Evolutionary conservation across 2,888 invertebrate genomes (phyloP).

Genomic region (Polyommatus icarus): DNA sequence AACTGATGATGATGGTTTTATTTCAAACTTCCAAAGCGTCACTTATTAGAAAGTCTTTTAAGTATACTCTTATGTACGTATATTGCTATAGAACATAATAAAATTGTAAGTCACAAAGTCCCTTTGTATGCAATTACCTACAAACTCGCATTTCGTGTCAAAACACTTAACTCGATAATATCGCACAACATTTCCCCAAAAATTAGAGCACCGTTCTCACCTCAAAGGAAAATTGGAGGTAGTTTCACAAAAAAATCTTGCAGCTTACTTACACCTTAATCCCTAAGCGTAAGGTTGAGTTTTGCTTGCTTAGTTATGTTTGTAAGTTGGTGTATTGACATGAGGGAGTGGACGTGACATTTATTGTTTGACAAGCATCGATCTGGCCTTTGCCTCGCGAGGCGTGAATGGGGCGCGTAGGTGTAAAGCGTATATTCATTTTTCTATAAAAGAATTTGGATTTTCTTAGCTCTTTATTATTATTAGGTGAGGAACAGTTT

Average conservation of each 20-base stretch:
- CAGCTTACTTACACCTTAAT: slow-evolving; percentile 45
- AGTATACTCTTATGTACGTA: too few species aligned
- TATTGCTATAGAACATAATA: background rate
- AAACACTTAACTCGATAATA: slow-evolving; percentile 56
- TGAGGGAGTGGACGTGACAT: slow-evolving; percentile 80
- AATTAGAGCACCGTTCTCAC: slow-evolving; percentile 75
- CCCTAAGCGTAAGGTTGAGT: slow-evolving; percentile 40
- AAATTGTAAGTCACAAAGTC: background rate
- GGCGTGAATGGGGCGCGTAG: slow-evolving; percentile 59
- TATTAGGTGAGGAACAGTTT: too few species aligned
- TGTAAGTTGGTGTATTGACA: slow-evolving; percentile 55
- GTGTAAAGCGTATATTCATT: slow-evolving; percentile 20
- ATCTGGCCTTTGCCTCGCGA: slow-evolving; percentile 78
- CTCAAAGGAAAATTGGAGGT: slow-evolving; percentile 71
- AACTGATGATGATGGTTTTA: too few species aligned
- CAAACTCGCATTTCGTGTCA: slow-evolving; percentile 38
- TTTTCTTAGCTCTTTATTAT: too few species aligned
- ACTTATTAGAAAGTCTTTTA: background rate
- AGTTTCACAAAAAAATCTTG: slow-evolving; percentile 44
- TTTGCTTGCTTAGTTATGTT: slow-evolving; percentile 38
- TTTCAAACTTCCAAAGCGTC: background rate
- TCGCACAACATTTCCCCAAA: slow-evolving; percentile 61
- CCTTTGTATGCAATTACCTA: background rate
- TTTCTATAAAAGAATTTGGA: background rate
- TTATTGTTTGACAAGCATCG: slow-evolving; percentile 81